Evolutionary conservation across 1,140 invertebrate species (phyloP), one percentile per base, ranked within the genome.

Genomic region (Caenorhabditis tropicalis): DNA sequence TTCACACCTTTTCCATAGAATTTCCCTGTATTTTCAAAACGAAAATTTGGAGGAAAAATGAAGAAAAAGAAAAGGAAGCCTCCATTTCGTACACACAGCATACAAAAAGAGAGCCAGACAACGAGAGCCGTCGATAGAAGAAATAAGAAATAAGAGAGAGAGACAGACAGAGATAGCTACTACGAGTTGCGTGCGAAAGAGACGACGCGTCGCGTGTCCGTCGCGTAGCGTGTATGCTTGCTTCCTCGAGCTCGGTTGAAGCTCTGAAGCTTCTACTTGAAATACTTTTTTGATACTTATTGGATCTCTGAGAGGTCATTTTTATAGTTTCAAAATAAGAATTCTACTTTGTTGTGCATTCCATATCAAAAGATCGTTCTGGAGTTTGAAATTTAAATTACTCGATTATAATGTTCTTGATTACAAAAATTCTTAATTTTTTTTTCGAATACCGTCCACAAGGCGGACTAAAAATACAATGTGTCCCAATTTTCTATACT

Each of bases 101-200:
- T n/a, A 74, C n/a, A 6, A 74, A 6, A 9, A 74, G 65, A 27
- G 65, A 74, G 65, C 65, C 65, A 74, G 65, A 43, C 65, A 15
- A 24, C 65, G 33, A 74, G 65, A 74, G 65, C n/a, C 65, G 6
- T 24, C 36, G 36, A 24, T n/a, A n/a, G n/a, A 74, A n/a, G 43
- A 24, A 74, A 39, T 12, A 24, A 43, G 65, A 24, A n/a, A n/a
- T n/a, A n/a, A n/a, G n/a, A n/a, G n/a, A n/a, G 27, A 27, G 65
- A 16, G 29, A 65, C 36, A 74, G 36, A 74, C 65, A 31, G n/a
- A 74, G 65, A 74, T 74, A 33, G 36, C 16, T 33, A 74, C 65
- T 74, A 74, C 65, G 65, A 74, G 65, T 74, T 74, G 65, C 65
- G 65, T 74, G 65, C 65, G 65, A 74, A 74, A 74, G 65, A 74